Evolutionary conservation across 2,888 invertebrate genomes (phyloP).

Genomic region (Lampropteryx suffumata): DNA sequence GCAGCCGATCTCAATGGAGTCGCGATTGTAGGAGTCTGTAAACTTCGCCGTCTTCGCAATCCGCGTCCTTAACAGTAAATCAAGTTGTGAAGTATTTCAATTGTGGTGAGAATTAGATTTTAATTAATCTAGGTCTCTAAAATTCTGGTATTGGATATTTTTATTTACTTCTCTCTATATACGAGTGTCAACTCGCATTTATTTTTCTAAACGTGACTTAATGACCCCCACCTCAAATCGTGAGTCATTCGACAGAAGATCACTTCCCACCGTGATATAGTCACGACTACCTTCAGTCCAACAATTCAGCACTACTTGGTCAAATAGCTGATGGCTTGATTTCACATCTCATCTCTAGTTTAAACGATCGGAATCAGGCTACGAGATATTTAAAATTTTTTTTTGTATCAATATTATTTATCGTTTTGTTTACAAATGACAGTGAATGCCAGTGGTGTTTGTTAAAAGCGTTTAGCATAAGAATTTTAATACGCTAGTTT

Average conservation of each 20-base stretch:
- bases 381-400: too few species aligned
- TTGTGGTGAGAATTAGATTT: neutral
- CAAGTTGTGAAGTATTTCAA: neutral
- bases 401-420: too few species aligned
- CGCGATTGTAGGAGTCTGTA: conserved; percentile 10
- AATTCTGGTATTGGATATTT: too few species aligned
- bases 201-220: too few species aligned
- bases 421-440: too few species aligned
- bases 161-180: too few species aligned
- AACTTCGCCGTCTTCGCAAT: conserved; percentile 7
- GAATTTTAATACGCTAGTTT: too few species aligned
- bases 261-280: neutral
- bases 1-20: neutral
- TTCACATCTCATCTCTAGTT: conserved; percentile 1
- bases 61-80: neutral
- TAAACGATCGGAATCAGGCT: too few species aligned
- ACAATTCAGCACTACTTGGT: neutral
- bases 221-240: neutral
- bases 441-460: too few species aligned
- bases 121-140: neutral
- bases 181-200: too few species aligned
- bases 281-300: neutral
- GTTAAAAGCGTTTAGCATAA: too few species aligned
- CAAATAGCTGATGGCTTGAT: conserved; percentile 2
- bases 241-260: neutral